A percentile compares a stretch with the other conserved stretches of the same genome.
These are phyloP conservation scores for Theocolax elegans DNA, from an alignment of 1,140 invertebrate genomes.

Conservation along the genomic window DNA sequence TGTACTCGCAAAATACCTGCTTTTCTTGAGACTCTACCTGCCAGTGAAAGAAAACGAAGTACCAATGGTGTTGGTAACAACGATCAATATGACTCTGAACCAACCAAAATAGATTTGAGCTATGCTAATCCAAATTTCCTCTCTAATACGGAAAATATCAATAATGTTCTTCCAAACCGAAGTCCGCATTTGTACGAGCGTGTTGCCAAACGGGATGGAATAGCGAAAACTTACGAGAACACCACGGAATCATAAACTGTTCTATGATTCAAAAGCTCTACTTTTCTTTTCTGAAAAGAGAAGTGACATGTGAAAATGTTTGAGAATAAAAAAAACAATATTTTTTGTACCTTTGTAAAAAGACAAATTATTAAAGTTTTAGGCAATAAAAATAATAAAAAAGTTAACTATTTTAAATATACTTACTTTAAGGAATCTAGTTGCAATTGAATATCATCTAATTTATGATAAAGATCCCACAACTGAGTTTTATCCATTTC, in stretches of 20 bases:
- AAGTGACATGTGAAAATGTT: background rate
- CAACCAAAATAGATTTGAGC: constrained; percentile 20
- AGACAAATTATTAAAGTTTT: no score
- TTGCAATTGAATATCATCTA: constrained; percentile 60
- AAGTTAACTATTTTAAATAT: no score
- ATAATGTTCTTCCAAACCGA: constrained; percentile 52
- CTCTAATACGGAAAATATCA: constrained; percentile 13
- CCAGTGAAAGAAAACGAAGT: constrained; percentile 38
- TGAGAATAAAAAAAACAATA: constrained; percentile 1
- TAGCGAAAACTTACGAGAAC: constrained; percentile 8
- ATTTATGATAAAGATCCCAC: constrained; percentile 53
- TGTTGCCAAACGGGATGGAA: background rate
- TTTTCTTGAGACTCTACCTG: constrained; percentile 53
- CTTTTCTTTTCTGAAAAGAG: constrained; percentile 26
- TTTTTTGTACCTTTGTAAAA: constrained; percentile 13
- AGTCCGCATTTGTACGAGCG: constrained; percentile 50
- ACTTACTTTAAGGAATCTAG: constrained; percentile 59
- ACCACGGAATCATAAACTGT: constrained; percentile 5
- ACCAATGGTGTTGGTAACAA: background rate
- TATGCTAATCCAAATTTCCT: constrained; percentile 36
- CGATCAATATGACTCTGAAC: background rate
- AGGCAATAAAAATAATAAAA: no score
- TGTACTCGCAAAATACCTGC: constrained; percentile 49
- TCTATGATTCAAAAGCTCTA: background rate
- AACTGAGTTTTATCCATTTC: constrained; percentile 58